Base-by-base conservation (phyloP, 2,888 invertebrate genomes). In the Drosophila nigricruria region DNA sequence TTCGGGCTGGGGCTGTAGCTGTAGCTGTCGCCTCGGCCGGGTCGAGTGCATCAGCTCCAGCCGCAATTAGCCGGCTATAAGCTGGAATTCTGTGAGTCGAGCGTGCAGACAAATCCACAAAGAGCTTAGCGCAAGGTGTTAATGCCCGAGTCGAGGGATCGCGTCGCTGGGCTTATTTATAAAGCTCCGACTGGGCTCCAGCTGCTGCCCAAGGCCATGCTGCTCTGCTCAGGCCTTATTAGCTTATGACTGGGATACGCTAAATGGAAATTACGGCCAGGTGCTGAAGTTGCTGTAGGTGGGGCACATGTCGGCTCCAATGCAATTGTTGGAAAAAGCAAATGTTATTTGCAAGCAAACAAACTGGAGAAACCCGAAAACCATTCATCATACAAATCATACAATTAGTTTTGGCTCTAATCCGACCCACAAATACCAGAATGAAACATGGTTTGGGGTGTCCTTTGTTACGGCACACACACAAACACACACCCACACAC, bases 301-400 rank as follows among this genome's bases (percentile, higher is more conserved):
- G 50, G 14, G 30, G 14, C 20, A 18, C n/a, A 30, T n/a, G n/a
- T 10, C 47, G 27, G 36, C n/a, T 16, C 38, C 38, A 25, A 25
- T 40, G 60, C 66, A 64, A 70, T 70, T 77, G 74, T 77, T 63
- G 58, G 61, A 49, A 65, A 75, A 76, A 79, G 88, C 77, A 86
- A 86, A 86, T 87, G 82, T 87, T 87, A 82, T 87, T 88, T 75
- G 71, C 75, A 66, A 73, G 85, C 88, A 89, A 87, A 89, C 88
- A 89, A 70, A 59, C 54, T 49, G 56, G 57, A 54, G 76, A 79
- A 85, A 87, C 77, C 87, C 74, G 74, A 85, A 89, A 85, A 82
- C 88, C 89, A 87, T 87, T 87, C 88, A 89, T 42, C 56, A 56
- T 56, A 56, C 56, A 42, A 56, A 87, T 87, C 89, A 81, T 71